Evolutionary conservation across 53 echinoderm and acorn worm species (phyloP), one percentile per base, ranked within the genome.

Genomic region (Mesocentrotus franciscanus): DNA sequence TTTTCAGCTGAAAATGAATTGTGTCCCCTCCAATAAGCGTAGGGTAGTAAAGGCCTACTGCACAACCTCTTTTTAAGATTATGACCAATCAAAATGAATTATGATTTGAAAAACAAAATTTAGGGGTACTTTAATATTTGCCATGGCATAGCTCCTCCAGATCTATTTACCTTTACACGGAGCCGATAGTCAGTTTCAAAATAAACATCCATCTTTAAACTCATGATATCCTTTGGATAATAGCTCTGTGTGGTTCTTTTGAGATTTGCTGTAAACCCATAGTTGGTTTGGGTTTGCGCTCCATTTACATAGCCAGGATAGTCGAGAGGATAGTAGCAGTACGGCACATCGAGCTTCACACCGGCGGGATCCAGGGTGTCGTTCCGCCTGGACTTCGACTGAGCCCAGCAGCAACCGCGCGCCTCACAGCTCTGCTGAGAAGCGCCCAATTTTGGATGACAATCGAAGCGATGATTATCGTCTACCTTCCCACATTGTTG

Each of bases 271-370:
- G 96, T 98, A 76, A 95, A 97, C 9, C 99, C 99, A 95, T 92
- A 99, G 35, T 75, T 94, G 7, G 98, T 99, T n/a, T 87, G 90
- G 34, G 95, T 57, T 8, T 91, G 70, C 20, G 89, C 93, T 56
- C 96, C 96, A 57, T 22, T 94, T 76, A 97, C 93, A 90, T 98
- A 98, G 35, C 95, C 75, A 4, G 97, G 96, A 91, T 96, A 98
- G 93, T 96, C 97, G 4, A 78, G 93, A 59, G 99, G 99, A 79
- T 97, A 98, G 94, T 96, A 98, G 90, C 99, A 98, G 90, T 96
- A 98, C 0, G 99, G 99, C 1, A 96, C 93, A 60, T 95, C 95
- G 1, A 96, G 13, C 70, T 60, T 27, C n/a, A 35, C 74, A 13
- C 36, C n/a, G 12, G 58, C 39, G 17, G 34, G 33, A 18, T 64